Conservation (phyloP, 2,797 vertebrate species). For the Rhyacichthys aspro region DNA sequence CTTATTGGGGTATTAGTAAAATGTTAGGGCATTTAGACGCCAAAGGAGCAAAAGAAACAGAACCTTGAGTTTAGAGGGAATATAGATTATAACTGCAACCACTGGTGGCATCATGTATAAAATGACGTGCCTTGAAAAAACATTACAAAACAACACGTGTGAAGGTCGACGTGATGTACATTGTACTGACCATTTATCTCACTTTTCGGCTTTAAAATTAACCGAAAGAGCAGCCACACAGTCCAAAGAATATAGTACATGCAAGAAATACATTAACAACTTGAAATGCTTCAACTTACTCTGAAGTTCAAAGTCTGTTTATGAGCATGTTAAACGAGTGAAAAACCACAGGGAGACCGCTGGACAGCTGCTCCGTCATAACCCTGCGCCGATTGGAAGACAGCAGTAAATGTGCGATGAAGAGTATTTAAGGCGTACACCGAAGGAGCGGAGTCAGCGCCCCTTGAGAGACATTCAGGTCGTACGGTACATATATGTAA, state of each 20-base stretch:
- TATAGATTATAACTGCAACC: too few species aligned
- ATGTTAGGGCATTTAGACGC: too few species aligned
- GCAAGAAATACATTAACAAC: accelerated
- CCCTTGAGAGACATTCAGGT: background rate
- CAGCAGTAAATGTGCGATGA: background rate
- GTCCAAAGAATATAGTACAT: background rate
- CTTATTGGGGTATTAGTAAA: too few species aligned
- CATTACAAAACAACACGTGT: slow-evolving; percentile 3
- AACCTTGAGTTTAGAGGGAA: too few species aligned
- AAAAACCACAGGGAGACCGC: background rate
- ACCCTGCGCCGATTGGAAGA: slow-evolving; percentile 2
- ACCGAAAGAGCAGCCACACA: background rate
- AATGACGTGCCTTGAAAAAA: background rate
- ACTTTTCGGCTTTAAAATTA: background rate
- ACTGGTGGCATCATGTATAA: too few species aligned
- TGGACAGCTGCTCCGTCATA: slow-evolving; percentile 49
- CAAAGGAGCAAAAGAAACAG: too few species aligned
- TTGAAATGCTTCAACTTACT: slow-evolving; percentile 43
- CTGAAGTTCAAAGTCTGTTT: slow-evolving; percentile 6
- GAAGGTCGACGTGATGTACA: slow-evolving; percentile 53
- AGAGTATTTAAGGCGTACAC: accelerated
- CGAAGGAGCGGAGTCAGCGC: slow-evolving; percentile 9
- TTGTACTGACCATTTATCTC: background rate
- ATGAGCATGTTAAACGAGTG: slow-evolving; percentile 19
- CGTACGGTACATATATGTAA: accelerated